Evolutionary conservation across 53 echinoderm and acorn worm genomes (phyloP).

Genomic region (Zoroaster sp.): DNA sequence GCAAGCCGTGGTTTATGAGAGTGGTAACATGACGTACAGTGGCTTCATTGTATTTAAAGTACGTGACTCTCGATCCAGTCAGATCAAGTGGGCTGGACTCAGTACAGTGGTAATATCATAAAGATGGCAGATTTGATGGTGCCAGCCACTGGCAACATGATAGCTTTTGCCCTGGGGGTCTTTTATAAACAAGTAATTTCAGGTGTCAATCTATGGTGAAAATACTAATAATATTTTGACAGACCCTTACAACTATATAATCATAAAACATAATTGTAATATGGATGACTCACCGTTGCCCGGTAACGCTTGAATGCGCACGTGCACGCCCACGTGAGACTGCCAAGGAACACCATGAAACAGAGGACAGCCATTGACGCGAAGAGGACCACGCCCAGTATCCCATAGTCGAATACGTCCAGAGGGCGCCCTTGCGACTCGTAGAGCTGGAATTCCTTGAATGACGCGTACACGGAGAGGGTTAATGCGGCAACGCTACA

Average conservation of each 20-base stretch:
- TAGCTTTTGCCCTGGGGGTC: too few species aligned
- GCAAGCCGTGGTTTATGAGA: too few species aligned
- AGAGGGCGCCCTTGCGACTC: conserved; percentile 26
- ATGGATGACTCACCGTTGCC: not conserved
- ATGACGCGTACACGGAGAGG: conserved; percentile 44
- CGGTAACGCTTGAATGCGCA: conserved; percentile 20
- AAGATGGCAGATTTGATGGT: too few species aligned
- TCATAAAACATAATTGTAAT: not conserved
- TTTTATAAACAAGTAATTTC: too few species aligned
- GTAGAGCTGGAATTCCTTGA: conserved; percentile 32
- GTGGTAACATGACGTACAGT: too few species aligned
- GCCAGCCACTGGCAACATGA: too few species aligned
- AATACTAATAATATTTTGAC: too few species aligned
- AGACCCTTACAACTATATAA: not conserved
- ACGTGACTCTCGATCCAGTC: too few species aligned
- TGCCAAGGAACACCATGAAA: conserved; percentile 19
- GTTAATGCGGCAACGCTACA: conserved; percentile 2
- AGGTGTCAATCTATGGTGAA: too few species aligned
- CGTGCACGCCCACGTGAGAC: conserved; percentile 22
- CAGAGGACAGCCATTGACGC: conserved; percentile 34
- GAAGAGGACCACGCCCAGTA: conserved; percentile 51
- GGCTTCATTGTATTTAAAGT: too few species aligned
- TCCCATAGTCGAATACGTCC: not conserved
- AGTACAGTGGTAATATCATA: too few species aligned
- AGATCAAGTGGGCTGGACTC: too few species aligned